A percentile compares a stretch with the other conserved stretches of the same genome.
These are phyloP conservation scores for Fopius arisanus DNA, from an alignment of 1,140 invertebrate genomes.

Conservation along the genomic window DNA sequence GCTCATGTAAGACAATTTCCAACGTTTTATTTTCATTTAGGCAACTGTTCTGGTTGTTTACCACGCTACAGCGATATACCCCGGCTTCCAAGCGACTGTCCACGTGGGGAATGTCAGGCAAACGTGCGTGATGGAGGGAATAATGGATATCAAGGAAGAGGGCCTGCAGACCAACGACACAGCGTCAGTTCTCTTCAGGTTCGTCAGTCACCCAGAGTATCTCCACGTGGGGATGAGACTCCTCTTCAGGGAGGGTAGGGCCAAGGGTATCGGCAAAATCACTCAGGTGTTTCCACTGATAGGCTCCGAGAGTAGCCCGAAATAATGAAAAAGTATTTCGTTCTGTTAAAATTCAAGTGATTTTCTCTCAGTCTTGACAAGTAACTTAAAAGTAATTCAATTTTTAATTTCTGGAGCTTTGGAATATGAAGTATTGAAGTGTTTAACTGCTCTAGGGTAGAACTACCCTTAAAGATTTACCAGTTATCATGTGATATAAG, in stretches of 20 bases:
- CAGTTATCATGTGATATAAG: background rate
- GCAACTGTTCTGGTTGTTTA: slow-evolving; percentile 87
- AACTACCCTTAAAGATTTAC: background rate
- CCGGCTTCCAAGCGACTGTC: slow-evolving; percentile 92
- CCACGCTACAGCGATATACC: slow-evolving; percentile 83
- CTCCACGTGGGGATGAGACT: slow-evolving; percentile 86
- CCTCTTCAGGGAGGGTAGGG: slow-evolving; percentile 87
- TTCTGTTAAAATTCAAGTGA: background rate
- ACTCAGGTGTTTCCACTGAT: slow-evolving; percentile 81
- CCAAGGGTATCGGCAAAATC: slow-evolving; percentile 90
- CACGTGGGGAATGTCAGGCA: slow-evolving; percentile 95
- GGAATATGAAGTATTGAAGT: slow-evolving; percentile 3
- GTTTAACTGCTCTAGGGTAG: background rate
- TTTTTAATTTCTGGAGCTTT: background rate
- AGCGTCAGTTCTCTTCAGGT: slow-evolving; percentile 87
- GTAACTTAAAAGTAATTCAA: background rate
- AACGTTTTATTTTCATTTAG: slow-evolving; percentile 57
- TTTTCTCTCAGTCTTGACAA: background rate
- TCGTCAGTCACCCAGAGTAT: slow-evolving; percentile 90
- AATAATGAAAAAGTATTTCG: slow-evolving; percentile 23
- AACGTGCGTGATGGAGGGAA: slow-evolving; percentile 85
- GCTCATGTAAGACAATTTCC: too few relatives aligned
- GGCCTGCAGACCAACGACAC: slow-evolving; percentile 83
- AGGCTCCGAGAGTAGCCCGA: slow-evolving; percentile 44
- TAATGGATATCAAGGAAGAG: slow-evolving; percentile 66